Conservation (phyloP, 2,113 vertebrate genomes). For the Xenopus laevis region DNA sequence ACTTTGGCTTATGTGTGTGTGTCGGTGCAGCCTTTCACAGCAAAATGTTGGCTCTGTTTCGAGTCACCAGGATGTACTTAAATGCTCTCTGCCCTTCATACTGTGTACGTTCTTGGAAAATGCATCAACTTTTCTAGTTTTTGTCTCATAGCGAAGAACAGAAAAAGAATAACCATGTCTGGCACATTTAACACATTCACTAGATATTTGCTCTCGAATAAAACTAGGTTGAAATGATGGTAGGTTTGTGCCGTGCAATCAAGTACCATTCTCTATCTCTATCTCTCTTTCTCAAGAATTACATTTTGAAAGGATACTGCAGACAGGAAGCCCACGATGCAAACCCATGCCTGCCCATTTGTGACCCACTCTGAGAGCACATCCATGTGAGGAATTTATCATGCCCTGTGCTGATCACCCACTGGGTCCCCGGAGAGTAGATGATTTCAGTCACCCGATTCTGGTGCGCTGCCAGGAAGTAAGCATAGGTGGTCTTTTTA, state of each 20-base stretch:
- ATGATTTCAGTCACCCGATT: conserved; percentile 80
- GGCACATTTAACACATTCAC: too few relatives aligned
- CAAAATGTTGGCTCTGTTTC: background rate
- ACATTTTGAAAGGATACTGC: conserved; percentile 81
- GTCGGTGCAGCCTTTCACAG: background rate
- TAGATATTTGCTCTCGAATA: too few relatives aligned
- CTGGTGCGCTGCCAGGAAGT: conserved; percentile 78
- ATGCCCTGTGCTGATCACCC: conserved; percentile 91
- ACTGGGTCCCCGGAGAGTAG: conserved; percentile 80
- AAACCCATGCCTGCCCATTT: conserved; percentile 85
- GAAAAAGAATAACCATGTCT: background rate
- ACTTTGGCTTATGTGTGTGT: background rate
- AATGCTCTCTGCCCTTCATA: background rate
- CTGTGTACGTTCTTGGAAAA: background rate
- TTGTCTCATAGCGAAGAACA: background rate
- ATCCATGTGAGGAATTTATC: conserved; percentile 96
- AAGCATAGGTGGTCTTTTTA: background rate
- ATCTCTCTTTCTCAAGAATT: too few relatives aligned
- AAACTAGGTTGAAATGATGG: too few relatives aligned
- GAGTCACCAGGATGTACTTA: conserved; percentile 4
- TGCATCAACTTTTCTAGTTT: background rate
- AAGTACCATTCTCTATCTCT: too few relatives aligned
- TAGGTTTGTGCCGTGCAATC: too few relatives aligned
- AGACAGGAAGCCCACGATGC: conserved; percentile 89
- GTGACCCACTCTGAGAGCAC: conserved; percentile 86